Percentiles rank a stretch among this genome's conserved stretches.
Conservation (phyloP, 2,888 invertebrate species). For the Ceratothoa steindachneri region DNA sequence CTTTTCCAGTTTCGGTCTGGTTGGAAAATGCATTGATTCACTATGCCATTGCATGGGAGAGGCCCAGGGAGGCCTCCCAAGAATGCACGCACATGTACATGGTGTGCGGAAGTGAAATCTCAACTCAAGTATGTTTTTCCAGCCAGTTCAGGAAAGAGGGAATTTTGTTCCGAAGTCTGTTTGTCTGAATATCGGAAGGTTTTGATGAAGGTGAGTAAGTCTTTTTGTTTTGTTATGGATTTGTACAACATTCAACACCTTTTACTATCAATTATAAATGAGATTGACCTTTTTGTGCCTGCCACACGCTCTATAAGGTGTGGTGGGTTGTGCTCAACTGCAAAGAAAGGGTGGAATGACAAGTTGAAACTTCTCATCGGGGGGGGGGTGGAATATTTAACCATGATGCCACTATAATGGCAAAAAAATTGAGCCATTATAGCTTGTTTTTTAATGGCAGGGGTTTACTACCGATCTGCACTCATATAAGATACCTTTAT, state of each 20-base stretch:
- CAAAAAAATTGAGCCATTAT: too few species aligned
- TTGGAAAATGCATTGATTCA: background rate
- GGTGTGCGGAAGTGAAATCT: slow-evolving; percentile 49
- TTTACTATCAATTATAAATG: background rate
- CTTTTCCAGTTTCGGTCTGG: background rate
- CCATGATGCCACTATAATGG: too few species aligned
- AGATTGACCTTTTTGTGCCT: background rate
- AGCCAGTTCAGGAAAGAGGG: slow-evolving; percentile 81
- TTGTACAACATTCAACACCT: too few species aligned
- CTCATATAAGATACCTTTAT: too few species aligned
- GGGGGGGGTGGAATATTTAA: too few species aligned
- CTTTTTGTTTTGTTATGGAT: too few species aligned
- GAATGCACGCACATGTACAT: slow-evolving; percentile 46
- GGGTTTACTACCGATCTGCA: too few species aligned
- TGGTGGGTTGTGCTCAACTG: background rate
- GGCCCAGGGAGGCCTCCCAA: slow-evolving; percentile 42
- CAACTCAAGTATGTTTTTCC: slow-evolving; percentile 78
- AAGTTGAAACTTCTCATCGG: too few species aligned
- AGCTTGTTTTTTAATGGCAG: too few species aligned
- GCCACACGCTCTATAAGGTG: background rate
- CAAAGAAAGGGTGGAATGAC: background rate
- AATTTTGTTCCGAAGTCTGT: slow-evolving; percentile 87
- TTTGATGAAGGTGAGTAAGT: slow-evolving; percentile 73
- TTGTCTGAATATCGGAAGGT: slow-evolving; percentile 83
- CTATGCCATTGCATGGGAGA: slow-evolving; percentile 12